Conservation (phyloP, 2,888 invertebrate species). For the Choristoneura rosaceana region DNA sequence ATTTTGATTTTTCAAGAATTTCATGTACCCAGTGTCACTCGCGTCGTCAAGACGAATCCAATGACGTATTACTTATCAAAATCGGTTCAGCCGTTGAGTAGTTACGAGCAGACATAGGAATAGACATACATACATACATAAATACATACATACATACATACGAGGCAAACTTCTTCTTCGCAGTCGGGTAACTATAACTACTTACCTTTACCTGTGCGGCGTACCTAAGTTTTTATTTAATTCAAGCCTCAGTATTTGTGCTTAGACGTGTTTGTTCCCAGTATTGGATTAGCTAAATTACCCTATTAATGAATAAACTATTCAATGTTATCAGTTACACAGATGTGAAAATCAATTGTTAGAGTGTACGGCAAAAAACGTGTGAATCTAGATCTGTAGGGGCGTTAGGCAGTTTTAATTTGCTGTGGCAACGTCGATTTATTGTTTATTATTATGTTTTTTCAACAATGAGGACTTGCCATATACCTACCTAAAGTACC, state of each 20-base stretch:
- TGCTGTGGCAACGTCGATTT: constrained; percentile 32
- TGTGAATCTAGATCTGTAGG: constrained; percentile 54
- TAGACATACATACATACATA: too few relatives aligned
- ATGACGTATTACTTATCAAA: too few relatives aligned
- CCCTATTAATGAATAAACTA: constrained; percentile 35
- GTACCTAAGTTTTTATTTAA: neutral
- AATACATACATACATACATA: too few relatives aligned
- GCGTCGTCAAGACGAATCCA: too few relatives aligned
- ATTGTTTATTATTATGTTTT: constrained; percentile 35
- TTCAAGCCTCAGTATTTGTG: neutral
- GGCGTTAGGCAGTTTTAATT: constrained; percentile 26
- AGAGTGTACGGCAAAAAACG: constrained; percentile 58
- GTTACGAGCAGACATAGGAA: too few relatives aligned
- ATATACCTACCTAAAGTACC: neutral
- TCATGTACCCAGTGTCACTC: too few relatives aligned
- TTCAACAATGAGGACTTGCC: constrained; percentile 50
- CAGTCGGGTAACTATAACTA: too few relatives aligned
- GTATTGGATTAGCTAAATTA: constrained; percentile 30
- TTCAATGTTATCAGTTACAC: constrained; percentile 54
- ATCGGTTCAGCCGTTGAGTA: too few relatives aligned
- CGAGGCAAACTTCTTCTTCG: too few relatives aligned
- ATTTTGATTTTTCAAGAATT: too few relatives aligned
- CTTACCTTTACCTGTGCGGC: neutral
- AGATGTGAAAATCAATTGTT: constrained; percentile 54
- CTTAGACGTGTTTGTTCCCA: constrained; percentile 20